phyloP scores from a whole-genome alignment of 2,888 invertebrate genomes.

The Miltochrista miniata region DNA sequence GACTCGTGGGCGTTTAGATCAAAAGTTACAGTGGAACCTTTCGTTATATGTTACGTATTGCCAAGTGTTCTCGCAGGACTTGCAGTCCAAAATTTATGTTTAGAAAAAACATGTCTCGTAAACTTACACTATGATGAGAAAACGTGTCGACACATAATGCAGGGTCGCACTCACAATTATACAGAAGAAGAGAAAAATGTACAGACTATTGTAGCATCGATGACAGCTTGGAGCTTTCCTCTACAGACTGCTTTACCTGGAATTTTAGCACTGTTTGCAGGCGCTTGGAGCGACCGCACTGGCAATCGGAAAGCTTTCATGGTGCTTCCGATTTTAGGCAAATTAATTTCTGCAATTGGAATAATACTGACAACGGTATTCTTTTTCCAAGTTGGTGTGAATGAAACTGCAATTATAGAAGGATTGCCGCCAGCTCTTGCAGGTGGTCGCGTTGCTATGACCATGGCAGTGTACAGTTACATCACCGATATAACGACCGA shows the following conservation, averaged over 20 bases:
- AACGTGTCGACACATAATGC: slow-evolving; percentile 81
- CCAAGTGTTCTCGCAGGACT: slow-evolving; percentile 87
- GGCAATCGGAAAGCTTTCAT: slow-evolving; percentile 84
- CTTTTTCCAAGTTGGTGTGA: slow-evolving; percentile 80
- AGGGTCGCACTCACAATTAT: slow-evolving; percentile 66
- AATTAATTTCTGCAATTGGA: slow-evolving; percentile 80
- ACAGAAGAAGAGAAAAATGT: slow-evolving; percentile 73
- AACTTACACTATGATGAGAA: slow-evolving; percentile 79
- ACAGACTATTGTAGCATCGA: slow-evolving; percentile 80
- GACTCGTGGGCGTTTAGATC: slow-evolving; percentile 69
- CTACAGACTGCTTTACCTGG: slow-evolving; percentile 84
- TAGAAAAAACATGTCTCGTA: slow-evolving; percentile 84
- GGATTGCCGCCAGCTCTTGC: slow-evolving; percentile 84
- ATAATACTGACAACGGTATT: slow-evolving; percentile 83
- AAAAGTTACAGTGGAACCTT: slow-evolving; percentile 86
- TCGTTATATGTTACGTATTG: slow-evolving; percentile 86
- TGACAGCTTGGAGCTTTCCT: slow-evolving; percentile 84
- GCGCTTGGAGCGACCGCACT: slow-evolving; percentile 86
- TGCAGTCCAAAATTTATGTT: slow-evolving; percentile 81
- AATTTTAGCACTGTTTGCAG: slow-evolving; percentile 82
- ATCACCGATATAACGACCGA: slow-evolving; percentile 84
- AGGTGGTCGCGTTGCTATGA: slow-evolving; percentile 85
- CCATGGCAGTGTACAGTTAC: slow-evolving; percentile 85
- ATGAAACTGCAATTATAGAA: slow-evolving; percentile 82
- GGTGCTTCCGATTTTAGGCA: slow-evolving; percentile 84